These are phyloP conservation scores for Dendropsophus ebraccatus DNA, from an alignment of 2,113 vertebrate species.

Conservation along the genomic window DNA sequence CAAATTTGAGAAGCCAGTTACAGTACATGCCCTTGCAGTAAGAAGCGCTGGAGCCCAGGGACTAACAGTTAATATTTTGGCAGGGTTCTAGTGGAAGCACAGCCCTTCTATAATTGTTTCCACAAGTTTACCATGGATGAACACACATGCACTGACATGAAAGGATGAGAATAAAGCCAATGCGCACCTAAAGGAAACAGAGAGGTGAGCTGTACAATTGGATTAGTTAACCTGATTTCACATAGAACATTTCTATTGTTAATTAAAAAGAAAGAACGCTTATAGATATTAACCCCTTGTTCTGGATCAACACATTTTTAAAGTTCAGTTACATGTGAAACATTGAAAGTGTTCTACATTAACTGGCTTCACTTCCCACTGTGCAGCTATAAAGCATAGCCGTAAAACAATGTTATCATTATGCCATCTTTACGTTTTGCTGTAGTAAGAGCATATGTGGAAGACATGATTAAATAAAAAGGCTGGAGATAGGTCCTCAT, in stretches of 20 bases:
- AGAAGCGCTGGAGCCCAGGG: not conserved
- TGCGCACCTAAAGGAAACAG: not conserved
- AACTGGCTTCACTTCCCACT: not conserved
- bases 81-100: not conserved
- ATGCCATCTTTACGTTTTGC: not conserved
- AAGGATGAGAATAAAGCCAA: not conserved
- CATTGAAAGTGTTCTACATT: too few relatives aligned
- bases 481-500: constrained; percentile 48
- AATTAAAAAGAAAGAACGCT: not conserved
- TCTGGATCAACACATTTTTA: not conserved
- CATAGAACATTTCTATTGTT: not conserved
- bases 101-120: not conserved
- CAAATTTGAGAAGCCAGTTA: not conserved
- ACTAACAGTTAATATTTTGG: not conserved
- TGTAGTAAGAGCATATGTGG: constrained; percentile 12
- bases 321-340: not conserved
- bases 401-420: not conserved
- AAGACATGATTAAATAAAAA: constrained; percentile 19
- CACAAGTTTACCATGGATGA: not conserved
- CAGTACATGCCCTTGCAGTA: not conserved
- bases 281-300: not conserved
- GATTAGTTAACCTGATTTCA: not conserved
- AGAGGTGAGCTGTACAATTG: not conserved
- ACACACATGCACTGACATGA: not conserved
- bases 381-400: not conserved